Evolutionary conservation across 2,888 invertebrate species (phyloP).

Genomic region (Selenia dentaria): DNA sequence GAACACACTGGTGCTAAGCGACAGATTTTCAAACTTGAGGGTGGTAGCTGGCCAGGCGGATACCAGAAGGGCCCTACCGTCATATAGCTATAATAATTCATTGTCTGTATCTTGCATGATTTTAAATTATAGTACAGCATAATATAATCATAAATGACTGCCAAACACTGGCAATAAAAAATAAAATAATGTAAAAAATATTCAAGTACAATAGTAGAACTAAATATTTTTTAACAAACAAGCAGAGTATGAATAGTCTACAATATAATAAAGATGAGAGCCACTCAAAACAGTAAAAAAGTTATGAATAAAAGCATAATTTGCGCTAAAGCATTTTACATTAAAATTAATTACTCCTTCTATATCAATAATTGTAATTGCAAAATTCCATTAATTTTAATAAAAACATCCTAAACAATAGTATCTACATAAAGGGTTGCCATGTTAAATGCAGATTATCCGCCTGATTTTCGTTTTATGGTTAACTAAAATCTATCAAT

Average conservation of each 20-base stretch:
- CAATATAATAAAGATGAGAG: too few relatives aligned
- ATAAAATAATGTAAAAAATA: too few relatives aligned
- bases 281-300: too few relatives aligned
- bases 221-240: neutral
- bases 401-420: neutral
- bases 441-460: constrained; percentile 4
- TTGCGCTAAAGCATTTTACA: neutral
- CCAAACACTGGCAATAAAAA: too few relatives aligned
- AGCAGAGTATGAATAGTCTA: neutral
- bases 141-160: too few relatives aligned
- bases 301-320: neutral
- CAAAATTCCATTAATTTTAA: constrained; percentile 1
- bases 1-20: too few relatives aligned
- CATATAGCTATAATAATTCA: too few relatives aligned
- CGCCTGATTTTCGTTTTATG: constrained; percentile 1
- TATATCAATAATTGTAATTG: neutral
- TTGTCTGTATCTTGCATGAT: too few relatives aligned
- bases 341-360: neutral
- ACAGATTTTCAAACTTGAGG: too few relatives aligned
- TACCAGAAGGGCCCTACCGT: too few relatives aligned
- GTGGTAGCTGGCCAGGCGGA: too few relatives aligned
- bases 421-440: constrained; percentile 11
- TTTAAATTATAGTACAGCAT: too few relatives aligned
- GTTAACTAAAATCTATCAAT: neutral
- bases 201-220: neutral